A percentile compares a stretch with the other conserved stretches of the same genome.
These are phyloP conservation scores for Ochlodes sylvanus DNA, from an alignment of 2,888 invertebrate genomes.

Conservation along the genomic window DNA sequence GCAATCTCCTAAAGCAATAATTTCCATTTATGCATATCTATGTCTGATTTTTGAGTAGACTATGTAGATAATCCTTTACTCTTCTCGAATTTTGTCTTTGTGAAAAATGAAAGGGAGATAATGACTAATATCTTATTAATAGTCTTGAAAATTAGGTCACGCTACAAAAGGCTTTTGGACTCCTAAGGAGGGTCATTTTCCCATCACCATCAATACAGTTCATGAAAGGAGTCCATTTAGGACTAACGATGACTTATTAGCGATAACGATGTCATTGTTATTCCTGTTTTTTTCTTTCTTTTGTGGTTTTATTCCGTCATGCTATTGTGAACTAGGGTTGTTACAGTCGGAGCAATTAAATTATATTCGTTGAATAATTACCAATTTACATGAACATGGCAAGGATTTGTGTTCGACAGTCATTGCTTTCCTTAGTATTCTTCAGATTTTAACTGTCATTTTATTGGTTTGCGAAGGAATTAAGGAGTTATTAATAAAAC, in stretches of 20 bases:
- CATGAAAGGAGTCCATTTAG: conserved; percentile 67
- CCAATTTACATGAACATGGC: too few species aligned
- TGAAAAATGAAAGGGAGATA: neutral
- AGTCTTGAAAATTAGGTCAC: conserved; percentile 41
- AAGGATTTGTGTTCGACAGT: too few species aligned
- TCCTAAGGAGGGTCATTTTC: conserved; percentile 56
- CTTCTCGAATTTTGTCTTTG: too few species aligned
- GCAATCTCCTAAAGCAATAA: too few species aligned
- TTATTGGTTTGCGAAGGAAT: too few species aligned
- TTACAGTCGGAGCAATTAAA: neutral
- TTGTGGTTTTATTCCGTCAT: conserved; percentile 51
- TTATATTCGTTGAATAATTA: too few species aligned
- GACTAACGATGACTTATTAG: conserved; percentile 72
- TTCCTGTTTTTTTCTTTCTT: conserved; percentile 50
- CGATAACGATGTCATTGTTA: conserved; percentile 69
- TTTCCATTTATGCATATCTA: too few species aligned
- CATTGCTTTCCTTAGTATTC: too few species aligned
- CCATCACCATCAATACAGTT: conserved; percentile 53
- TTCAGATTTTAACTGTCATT: too few species aligned
- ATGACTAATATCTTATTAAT: conserved; percentile 23
- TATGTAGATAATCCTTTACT: too few species aligned
- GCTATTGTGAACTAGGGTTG: conserved; percentile 41
- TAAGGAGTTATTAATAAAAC: too few species aligned
- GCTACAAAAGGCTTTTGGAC: conserved; percentile 50
- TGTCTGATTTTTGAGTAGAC: too few species aligned